Conservation (phyloP, 2,888 invertebrate genomes). For the Drosophila rubida region DNA sequence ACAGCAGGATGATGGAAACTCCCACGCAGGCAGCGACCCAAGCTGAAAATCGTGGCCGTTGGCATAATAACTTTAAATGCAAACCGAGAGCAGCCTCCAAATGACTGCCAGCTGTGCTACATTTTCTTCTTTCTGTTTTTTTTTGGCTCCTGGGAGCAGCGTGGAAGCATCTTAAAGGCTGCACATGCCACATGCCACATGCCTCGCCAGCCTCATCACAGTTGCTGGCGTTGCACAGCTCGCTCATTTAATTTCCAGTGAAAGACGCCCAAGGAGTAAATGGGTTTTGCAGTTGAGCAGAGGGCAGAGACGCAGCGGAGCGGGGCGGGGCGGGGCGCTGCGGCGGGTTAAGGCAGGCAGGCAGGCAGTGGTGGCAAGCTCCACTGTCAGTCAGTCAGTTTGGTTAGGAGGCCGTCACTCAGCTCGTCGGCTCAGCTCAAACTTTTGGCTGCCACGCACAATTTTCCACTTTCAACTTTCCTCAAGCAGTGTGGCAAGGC, state of each 20-base stretch:
- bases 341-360: conserved; percentile 1
- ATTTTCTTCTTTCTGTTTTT: conserved; percentile 22
- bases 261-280: conserved; percentile 54
- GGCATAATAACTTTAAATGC: conserved; percentile 61
- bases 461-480: conserved; percentile 77
- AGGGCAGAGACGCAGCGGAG: neutral
- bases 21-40: conserved; percentile 11
- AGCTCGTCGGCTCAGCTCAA: conserved; percentile 46
- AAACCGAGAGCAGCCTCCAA: conserved; percentile 44
- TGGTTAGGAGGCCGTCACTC: conserved; percentile 56
- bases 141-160: conserved; percentile 35
- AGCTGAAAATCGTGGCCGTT: conserved; percentile 27
- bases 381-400: conserved; percentile 36
- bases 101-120: conserved; percentile 72
- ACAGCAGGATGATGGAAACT: neutral
- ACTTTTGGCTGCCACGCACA: conserved; percentile 77
- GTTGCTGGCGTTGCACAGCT: conserved; percentile 55
- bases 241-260: conserved; percentile 74
- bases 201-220: neutral
- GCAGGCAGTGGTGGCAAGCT: conserved; percentile 4
- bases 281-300: conserved; percentile 46
- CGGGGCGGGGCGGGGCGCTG: neutral
- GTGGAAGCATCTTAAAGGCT: conserved; percentile 49
- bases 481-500: neutral
- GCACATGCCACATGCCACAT: conserved; percentile 47